Evolutionary conservation across 2,888 invertebrate genomes (phyloP), one percentile per base, ranked within the genome.

Genomic region (Liposcelis brunnea): DNA sequence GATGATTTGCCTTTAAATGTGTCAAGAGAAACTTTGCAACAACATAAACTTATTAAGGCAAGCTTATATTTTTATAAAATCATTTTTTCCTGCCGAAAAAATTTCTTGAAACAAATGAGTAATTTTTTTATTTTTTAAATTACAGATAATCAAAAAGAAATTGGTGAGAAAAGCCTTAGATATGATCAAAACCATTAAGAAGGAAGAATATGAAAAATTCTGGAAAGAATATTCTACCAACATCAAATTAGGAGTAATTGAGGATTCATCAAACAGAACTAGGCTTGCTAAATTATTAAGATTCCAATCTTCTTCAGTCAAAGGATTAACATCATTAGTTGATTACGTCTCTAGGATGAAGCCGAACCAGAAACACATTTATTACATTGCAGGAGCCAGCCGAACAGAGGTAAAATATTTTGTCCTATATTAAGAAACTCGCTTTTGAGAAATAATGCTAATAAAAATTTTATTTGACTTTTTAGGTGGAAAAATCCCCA

Each of bases 151-250:
- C 61, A 94, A 94, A 71, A 98, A 98, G 74, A 99, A 98, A 62
- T 70, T 99, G 49, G 86, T 98, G 12, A 77, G 98, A 43, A 99
- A 99, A 66, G 89, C 87, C 6, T 68, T 97, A 45, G 97, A 97
- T 63, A 94, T 97, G 94, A 78, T 98, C 52, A 95, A 94, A 69
- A 98, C 97, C 67, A 76, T 99, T 50, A 74, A 83, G 44, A 81
- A 81, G 49, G 86, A 84, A 43, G 82, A 87, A 43, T 95, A 87
- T 63, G 77, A 81, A 18, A 79, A 78, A 56, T 97, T 98, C 77
- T 98, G 97, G 97, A 93, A 93, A 65, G 97, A 99, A 68, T 98
- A 87, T 69, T 91, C 93, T 47, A 99, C 97, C 50, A 97, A 95
- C 66, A 76, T 94, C 54, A 94, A 95, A 66, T 69, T 95, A 55